Evolutionary conservation across 2,797 vertebrate species (phyloP), one percentile per base, ranked within the genome.

Genomic region (Craterocephalus amniculus): DNA sequence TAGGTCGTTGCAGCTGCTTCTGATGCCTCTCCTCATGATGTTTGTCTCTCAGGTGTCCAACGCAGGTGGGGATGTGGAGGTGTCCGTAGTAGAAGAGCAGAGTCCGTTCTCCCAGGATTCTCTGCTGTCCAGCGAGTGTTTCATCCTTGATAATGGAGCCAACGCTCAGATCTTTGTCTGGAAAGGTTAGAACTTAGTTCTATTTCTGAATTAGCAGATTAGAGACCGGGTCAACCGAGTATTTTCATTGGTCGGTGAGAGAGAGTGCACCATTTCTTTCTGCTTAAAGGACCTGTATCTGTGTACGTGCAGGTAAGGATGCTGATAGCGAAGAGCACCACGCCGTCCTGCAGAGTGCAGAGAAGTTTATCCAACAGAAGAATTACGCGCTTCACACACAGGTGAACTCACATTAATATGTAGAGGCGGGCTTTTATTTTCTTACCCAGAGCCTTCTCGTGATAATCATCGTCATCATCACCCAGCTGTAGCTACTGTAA

Each of bases 141-240:
- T 88, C 63, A 84, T 94, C 76, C 81, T 94, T 0, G 93, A 94
- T 75, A 85, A 93, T 3, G 91, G 89, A 18, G 55, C 74, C 24
- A 84, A 84, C 14, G 87, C 85, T 54, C 71, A 58, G 49, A 85
- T 94, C 77, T 94, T 83, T 48, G 62, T 93, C 66, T 94, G 93
- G 93, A 94, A 94, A 93, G 92, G 93, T 86, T 16, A 14, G 7
- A 22, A 24, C 1, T 9, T 4, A 13, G 26, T 48, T 49, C 24
- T 34, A 49, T 45, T 57, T 24, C 24, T 38, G 31, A 0, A 45
- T 20, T 3, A 34, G 26, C 31, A 31, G 4, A 6, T 35, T 12
- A 1, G 27, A 32, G 62, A 14, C 31, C 6, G 26, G 26, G 54
- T 34, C 32, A 10, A 34, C 9, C 3, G 10, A 7, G 32, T 10